phyloP scores from a whole-genome alignment of 2,113 vertebrate species.

The Nymphicus hollandicus region DNA sequence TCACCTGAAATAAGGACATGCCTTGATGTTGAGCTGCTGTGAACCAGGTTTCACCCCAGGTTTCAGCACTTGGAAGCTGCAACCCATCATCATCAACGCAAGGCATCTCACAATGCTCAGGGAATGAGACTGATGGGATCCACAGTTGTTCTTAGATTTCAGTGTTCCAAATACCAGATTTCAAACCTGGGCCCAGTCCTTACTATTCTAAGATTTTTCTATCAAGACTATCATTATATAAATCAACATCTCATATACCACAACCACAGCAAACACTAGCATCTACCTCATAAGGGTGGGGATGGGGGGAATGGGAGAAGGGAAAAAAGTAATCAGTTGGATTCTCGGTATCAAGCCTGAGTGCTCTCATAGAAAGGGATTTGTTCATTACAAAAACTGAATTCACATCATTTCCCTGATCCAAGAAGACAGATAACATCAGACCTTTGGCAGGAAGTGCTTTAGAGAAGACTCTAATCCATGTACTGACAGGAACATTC shows the following conservation, averaged over 20 bases:
- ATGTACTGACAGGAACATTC: conserved; percentile 59
- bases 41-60: neutral
- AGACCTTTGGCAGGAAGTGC: conserved; percentile 44
- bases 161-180: neutral
- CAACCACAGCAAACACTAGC: neutral
- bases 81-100: neutral
- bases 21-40: neutral
- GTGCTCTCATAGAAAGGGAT: conserved; percentile 1
- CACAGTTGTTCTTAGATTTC: neutral
- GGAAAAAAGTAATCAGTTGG: neutral
- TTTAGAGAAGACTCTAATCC: conserved; percentile 52
- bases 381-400: conserved; percentile 33
- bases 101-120: neutral
- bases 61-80: neutral
- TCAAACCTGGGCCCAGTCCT: neutral
- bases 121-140: neutral
- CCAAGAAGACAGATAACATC: neutral
- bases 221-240: neutral
- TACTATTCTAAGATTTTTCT: neutral
- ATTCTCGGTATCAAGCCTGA: conserved; percentile 25
- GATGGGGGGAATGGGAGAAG: neutral
- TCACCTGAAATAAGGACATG: neutral
- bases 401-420: neutral
- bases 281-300: conserved; percentile 21
- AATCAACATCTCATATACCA: neutral